Evolutionary conservation across 2,113 vertebrate species (phyloP).

Genomic region (Triplophysa rosa): DNA sequence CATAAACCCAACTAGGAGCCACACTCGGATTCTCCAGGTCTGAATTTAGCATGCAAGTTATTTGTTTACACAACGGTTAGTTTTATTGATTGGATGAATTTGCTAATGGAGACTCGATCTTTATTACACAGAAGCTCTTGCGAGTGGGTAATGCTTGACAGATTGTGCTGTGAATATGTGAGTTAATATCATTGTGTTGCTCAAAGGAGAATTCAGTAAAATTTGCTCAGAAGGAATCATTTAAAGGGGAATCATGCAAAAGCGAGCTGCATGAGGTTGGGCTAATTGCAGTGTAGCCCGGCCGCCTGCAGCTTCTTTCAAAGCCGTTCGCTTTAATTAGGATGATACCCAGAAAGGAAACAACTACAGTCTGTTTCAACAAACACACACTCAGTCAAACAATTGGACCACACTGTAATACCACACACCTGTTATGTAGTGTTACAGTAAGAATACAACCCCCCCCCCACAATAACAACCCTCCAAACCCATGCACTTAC

Average conservation of each 20-base stretch:
- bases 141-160: conserved; percentile 50
- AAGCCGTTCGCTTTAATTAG: conserved; percentile 65
- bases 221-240: conserved; percentile 15
- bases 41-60: neutral
- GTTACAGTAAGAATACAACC: neutral
- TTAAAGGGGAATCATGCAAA: conserved; percentile 12
- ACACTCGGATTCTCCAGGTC: neutral
- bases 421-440: neutral
- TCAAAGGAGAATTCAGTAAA: conserved; percentile 37
- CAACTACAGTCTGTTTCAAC: conserved; percentile 1
- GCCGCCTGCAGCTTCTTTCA: conserved; percentile 62
- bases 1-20: no score
- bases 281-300: conserved; percentile 64
- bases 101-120: neutral
- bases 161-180: conserved; percentile 39
- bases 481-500: no score
- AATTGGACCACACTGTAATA: neutral
- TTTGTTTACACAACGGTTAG: conserved; percentile 11
- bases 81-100: neutral
- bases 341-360: conserved; percentile 52
- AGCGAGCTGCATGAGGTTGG: conserved; percentile 54
- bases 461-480: neutral
- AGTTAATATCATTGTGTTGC: conserved; percentile 23
- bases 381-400: conserved; percentile 10
- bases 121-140: conserved; percentile 40